Evolutionary conservation across 2,113 vertebrate genomes (phyloP), one percentile per base, ranked within the genome.

Genomic region (Todiramphus chloris): DNA sequence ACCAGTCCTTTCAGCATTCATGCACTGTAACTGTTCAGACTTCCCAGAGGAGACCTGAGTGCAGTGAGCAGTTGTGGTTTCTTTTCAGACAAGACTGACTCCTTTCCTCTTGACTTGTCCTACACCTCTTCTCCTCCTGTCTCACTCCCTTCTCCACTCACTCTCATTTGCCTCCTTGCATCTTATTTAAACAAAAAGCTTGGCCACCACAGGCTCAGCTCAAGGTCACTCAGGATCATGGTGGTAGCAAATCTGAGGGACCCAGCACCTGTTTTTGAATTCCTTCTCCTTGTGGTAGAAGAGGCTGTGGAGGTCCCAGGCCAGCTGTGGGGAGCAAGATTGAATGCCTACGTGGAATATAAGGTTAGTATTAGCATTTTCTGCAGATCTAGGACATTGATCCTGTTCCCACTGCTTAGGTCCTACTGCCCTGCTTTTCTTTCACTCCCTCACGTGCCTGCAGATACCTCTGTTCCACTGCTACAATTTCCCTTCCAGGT

Each of bases 11-110:
- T 68, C 8, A 6, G 24, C 27, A 39, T 18, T 19, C 8, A 5
- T 7, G 18, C 10, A 27, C 24, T 7, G 0, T 0, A 1, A n/a
- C 31, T 1, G 0, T 24, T 75, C 35, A 82, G 41, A 16, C 18
- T 33, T 35, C 30, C 16, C 31, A 23, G 25, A 27, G 11, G 27
- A 2, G 2, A 60, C 25, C 30, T 35, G 41, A 50, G 12, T 2
- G 1, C 14, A 13, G 39, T 21, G 33, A 64, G 44, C 28, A 46
- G 20, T 9, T 18, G 20, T 7, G 10, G 28, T 33, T 58, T 43
- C 62, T 51, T 10, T 23, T 73, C 73, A 37, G 39, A 78, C 17
- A 66, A 68, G 41, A 35, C 13, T 23, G 39, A 66, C 35, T 44
- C 41, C 53, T 56, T 55, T 60, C 5, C 30, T 72, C 37, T 67